Base-by-base conservation (phyloP, 2,888 invertebrate species). In the Dryadula phaetusa region DNA sequence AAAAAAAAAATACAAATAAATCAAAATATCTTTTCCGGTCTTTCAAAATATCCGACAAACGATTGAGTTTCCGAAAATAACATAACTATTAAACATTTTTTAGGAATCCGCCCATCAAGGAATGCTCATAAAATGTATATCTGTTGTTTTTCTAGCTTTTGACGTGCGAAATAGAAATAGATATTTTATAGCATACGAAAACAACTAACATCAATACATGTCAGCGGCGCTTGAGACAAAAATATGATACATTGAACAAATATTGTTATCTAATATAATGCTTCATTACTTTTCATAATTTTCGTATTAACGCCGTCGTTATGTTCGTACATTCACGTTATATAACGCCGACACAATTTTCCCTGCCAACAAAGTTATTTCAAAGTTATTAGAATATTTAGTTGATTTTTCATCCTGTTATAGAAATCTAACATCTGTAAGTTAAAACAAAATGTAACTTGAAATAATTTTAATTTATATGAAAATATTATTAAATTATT, bases 81-180 rank as follows among this genome's bases (percentile, higher is more conserved):
- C 54, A 54, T 72, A 67, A 70, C 63, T 72, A 71, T 70, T 72
- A 75, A 74, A 74, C 67, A 70, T 70, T 69, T 60, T 64, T 66
- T 61, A 67, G 64, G 64, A 73, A 72, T 71, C n/a, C 63, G 69
- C 56, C 64, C 71, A 58, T 70, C 60, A 66, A 64, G 66, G 70
- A 72, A 64, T 66, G 70, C 60, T 64, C 75, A 69, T 76, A 73
- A 75, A 75, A 73, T 53, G 66, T 73, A 70, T 71, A 71, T 70
- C 67, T 64, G 68, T 68, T 74, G 69, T 75, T 74, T 69, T 72
- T 62, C 49, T 53, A 61, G 42, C 53, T 54, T 70, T 72, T 76
- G 76, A 76, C 75, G 76, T 52, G 71, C 74, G 76, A 60, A 72
- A 37, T 69, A 28, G 72, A 73, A 72, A 71, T 72, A 74, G 73